A percentile compares a stretch with the other conserved stretches of the same genome.
Conservation (phyloP, 2,888 invertebrate genomes). For the Podotricha telesiphe region DNA sequence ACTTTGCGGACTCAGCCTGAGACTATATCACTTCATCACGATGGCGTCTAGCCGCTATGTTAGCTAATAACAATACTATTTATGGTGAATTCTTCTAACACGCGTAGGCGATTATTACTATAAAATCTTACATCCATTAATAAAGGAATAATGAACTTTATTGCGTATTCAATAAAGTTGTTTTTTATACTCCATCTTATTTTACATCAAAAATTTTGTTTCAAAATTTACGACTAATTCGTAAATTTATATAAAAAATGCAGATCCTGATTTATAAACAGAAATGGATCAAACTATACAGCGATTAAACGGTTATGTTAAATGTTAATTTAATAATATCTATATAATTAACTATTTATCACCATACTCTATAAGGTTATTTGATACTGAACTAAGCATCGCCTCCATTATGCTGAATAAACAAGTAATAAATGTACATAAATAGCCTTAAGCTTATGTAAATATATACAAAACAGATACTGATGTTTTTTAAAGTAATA, state of each 20-base stretch:
- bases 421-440: conserved; percentile 8
- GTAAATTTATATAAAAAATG: neutral
- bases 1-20: neutral
- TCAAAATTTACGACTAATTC: neutral
- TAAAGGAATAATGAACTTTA: neutral
- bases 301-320: neutral
- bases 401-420: neutral
- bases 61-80: neutral
- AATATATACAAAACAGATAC: neutral
- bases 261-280: conserved; percentile 1
- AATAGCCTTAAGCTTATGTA: neutral
- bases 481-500: neutral
- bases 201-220: neutral
- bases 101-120: conserved; percentile 9
- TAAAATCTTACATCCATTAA: neutral
- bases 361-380: neutral
- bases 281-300: neutral
- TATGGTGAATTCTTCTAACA: neutral
- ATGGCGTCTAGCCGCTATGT: neutral
- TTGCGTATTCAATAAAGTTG: neutral
- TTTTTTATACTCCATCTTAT: neutral
- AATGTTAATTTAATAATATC: neutral
- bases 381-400: neutral
- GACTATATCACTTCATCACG: neutral
- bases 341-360: neutral